These are phyloP conservation scores for Pedicia rivosa DNA, from an alignment of 2,888 invertebrate species.

Conservation along the genomic window DNA sequence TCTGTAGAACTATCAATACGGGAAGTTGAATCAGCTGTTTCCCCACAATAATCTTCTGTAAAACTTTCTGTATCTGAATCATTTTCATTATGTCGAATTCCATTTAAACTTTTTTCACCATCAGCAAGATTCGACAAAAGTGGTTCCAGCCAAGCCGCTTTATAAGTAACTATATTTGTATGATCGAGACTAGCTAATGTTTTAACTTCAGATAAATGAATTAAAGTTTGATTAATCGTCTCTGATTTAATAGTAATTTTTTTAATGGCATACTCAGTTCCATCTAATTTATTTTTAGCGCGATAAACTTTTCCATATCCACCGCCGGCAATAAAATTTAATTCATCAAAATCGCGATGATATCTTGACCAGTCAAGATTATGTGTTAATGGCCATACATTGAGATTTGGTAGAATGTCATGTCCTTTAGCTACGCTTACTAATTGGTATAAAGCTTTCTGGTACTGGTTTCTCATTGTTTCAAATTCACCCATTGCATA, in stretches of 20 bases:
- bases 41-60: conserved; percentile 1
- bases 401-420: conserved; percentile 34
- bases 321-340: conserved; percentile 49
- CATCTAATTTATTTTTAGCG: conserved; percentile 58
- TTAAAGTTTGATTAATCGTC: conserved; percentile 43
- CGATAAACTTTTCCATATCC: conserved; percentile 65
- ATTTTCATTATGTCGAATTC: too few relatives aligned
- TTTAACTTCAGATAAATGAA: conserved; percentile 60
- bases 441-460: conserved; percentile 45
- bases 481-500: conserved; percentile 54
- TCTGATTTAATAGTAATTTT: conserved; percentile 51
- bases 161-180: conserved; percentile 66
- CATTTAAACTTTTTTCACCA: too few relatives aligned
- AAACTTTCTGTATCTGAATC: neutral
- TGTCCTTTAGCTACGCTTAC: conserved; percentile 41
- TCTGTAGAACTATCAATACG: conserved; percentile 17
- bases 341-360: conserved; percentile 50
- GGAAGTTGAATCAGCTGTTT: neutral
- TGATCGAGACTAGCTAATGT: conserved; percentile 64
- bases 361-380: conserved; percentile 45
- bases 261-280: conserved; percentile 64
- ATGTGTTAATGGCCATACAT: conserved; percentile 33
- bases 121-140: too few relatives aligned
- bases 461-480: conserved; percentile 48
- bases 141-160: conserved; percentile 68